These are phyloP conservation scores for Sitta europaea DNA, from an alignment of 2,113 vertebrate genomes.

Conservation along the genomic window DNA sequence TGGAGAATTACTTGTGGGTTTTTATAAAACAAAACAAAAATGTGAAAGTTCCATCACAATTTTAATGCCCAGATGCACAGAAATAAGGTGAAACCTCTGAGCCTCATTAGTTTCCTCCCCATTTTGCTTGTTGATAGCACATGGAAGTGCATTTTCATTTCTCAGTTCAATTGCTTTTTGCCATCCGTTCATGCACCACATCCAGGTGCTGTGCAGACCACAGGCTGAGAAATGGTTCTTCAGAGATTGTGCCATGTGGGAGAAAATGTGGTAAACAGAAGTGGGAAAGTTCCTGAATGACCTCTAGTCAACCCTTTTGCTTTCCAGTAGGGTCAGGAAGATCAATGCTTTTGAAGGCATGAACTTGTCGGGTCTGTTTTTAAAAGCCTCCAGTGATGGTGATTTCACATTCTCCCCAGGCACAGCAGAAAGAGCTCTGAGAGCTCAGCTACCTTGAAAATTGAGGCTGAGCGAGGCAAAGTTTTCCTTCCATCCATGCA, in stretches of 20 bases:
- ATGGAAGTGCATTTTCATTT: background rate
- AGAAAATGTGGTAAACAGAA: background rate
- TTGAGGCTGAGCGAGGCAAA: background rate
- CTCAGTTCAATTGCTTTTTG: background rate
- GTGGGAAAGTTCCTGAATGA: background rate
- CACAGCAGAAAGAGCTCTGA: background rate
- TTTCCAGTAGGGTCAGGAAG: background rate
- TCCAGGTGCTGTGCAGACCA: background rate
- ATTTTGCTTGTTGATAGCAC: background rate
- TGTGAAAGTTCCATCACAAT: background rate
- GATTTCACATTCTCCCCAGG: background rate
- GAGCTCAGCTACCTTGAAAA: background rate
- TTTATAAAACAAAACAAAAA: background rate
- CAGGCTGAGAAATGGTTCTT: background rate
- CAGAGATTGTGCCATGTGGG: background rate
- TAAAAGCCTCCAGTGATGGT: background rate
- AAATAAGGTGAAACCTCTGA: background rate
- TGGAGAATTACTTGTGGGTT: background rate
- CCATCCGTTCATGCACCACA: background rate
- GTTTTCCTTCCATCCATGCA: background rate
- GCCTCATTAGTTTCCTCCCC: background rate
- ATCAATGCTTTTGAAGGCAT: background rate
- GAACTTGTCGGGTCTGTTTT: background rate
- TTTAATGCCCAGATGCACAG: background rate
- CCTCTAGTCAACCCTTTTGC: background rate